Conservation (phyloP, 2,113 vertebrate species). For the Zosterops lateralis region DNA sequence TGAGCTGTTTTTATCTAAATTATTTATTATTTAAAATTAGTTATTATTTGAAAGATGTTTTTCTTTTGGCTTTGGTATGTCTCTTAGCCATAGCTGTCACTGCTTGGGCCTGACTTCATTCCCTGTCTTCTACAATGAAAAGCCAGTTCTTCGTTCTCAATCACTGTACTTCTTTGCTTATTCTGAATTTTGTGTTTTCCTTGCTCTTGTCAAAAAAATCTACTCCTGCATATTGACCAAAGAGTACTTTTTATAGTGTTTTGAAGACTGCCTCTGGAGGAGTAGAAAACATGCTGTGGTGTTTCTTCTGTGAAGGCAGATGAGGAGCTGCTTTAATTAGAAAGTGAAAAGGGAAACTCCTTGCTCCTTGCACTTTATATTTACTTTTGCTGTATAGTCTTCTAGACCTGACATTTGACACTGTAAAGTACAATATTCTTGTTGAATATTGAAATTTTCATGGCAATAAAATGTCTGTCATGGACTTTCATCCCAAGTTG, state of each 20-base stretch:
- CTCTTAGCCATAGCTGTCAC: background rate
- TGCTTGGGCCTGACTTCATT: background rate
- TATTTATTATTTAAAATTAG: background rate
- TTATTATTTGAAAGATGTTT: background rate
- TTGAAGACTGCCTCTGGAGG: background rate
- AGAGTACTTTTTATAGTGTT: background rate
- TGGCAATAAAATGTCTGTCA: background rate
- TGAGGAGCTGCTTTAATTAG: background rate
- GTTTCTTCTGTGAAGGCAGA: background rate
- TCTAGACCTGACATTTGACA: background rate
- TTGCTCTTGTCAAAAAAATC: background rate
- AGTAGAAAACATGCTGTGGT: background rate
- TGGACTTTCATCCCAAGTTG: background rate
- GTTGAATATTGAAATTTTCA: background rate
- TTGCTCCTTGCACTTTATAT: background rate
- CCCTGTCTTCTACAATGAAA: background rate
- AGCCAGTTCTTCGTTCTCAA: background rate
- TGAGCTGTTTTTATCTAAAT: background rate
- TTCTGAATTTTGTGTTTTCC: background rate
- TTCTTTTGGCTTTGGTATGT: background rate
- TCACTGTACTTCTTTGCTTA: background rate
- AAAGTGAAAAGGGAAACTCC: background rate
- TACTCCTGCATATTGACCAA: background rate
- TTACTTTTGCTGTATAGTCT: background rate
- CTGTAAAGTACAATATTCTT: background rate